Evolutionary conservation across 2,888 invertebrate genomes (phyloP).

Genomic region (Pelosia muscerda): DNA sequence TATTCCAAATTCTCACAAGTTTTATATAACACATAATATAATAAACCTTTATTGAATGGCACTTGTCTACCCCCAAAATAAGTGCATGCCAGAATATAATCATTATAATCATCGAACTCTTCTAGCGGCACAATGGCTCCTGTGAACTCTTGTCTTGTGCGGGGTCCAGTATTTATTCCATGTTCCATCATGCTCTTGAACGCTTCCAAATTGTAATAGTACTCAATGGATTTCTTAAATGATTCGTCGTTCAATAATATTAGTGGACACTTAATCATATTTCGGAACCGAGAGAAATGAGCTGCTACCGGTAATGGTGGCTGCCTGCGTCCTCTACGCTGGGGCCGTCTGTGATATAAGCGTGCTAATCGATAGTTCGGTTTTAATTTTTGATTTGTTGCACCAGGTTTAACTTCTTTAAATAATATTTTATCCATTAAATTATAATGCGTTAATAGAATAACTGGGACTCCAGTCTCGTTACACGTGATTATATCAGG

Average conservation of each 20-base stretch:
- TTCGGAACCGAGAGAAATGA: slow-evolving; percentile 59
- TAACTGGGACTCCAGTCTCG: slow-evolving; percentile 63
- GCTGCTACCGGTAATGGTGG: slow-evolving; percentile 29
- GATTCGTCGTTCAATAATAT: slow-evolving; percentile 58
- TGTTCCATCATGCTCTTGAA: slow-evolving; percentile 58
- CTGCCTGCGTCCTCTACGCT: background rate
- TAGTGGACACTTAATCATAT: slow-evolving; percentile 59
- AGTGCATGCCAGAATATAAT: slow-evolving; percentile 62
- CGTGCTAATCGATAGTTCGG: background rate
- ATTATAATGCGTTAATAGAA: slow-evolving; percentile 54
- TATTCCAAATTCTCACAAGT: slow-evolving; percentile 13
- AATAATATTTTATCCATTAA: slow-evolving; percentile 60
- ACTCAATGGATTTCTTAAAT: slow-evolving; percentile 60
- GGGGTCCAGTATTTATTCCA: slow-evolving; percentile 55
- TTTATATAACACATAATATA: slow-evolving; percentile 18
- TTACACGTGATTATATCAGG: slow-evolving; percentile 63
- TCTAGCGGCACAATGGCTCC: slow-evolving; percentile 62
- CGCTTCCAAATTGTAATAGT: slow-evolving; percentile 63
- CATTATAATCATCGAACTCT: slow-evolving; percentile 64
- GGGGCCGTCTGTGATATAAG: background rate
- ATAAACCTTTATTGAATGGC: slow-evolving; percentile 49
- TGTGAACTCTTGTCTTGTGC: slow-evolving; percentile 57
- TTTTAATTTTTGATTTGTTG: background rate
- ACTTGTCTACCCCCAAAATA: slow-evolving; percentile 62
- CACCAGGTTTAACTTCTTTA: slow-evolving; percentile 30